These are phyloP conservation scores for Madoqua kirkii DNA, from an alignment of 2,113 vertebrate genomes.

Conservation along the genomic window DNA sequence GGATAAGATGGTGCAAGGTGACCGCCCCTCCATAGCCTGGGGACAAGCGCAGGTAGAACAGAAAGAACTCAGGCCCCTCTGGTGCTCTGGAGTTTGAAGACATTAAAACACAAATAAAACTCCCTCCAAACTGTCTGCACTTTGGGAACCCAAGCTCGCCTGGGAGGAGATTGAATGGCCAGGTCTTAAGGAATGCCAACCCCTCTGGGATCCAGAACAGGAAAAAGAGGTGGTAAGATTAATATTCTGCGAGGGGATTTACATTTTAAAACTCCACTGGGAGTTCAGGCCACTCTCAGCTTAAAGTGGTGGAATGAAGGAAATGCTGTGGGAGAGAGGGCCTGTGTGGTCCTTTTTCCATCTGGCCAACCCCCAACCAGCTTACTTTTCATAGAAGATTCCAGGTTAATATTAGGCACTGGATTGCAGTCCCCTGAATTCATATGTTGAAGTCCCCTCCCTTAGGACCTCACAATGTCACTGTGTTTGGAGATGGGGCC, in stretches of 20 bases:
- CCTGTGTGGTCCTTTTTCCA: neutral
- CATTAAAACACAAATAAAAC: constrained; percentile 54
- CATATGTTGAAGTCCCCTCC: neutral
- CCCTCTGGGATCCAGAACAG: neutral
- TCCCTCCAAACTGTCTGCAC: neutral
- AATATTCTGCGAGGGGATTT: constrained; percentile 9
- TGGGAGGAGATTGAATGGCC: rapidly evolving
- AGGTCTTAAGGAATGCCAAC: neutral
- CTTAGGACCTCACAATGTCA: too few relatives aligned
- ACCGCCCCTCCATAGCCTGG: neutral
- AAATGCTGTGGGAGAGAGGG: too few relatives aligned
- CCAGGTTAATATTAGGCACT: neutral
- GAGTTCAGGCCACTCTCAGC: neutral
- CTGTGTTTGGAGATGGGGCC: neutral
- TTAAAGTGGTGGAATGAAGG: neutral
- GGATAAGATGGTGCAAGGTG: constrained; percentile 52
- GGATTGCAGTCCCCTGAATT: neutral
- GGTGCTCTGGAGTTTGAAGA: constrained; percentile 31
- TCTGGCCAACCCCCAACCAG: neutral
- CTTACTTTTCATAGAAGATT: neutral
- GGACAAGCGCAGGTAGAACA: constrained; percentile 73
- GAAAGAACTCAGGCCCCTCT: neutral
- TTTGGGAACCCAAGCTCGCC: neutral
- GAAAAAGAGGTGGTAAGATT: neutral
- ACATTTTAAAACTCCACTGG: neutral